Percentiles rank a stretch among this genome's conserved stretches.
Evolutionary conservation across 2,888 invertebrate species (phyloP).

Genomic region (Philaethria dido): DNA sequence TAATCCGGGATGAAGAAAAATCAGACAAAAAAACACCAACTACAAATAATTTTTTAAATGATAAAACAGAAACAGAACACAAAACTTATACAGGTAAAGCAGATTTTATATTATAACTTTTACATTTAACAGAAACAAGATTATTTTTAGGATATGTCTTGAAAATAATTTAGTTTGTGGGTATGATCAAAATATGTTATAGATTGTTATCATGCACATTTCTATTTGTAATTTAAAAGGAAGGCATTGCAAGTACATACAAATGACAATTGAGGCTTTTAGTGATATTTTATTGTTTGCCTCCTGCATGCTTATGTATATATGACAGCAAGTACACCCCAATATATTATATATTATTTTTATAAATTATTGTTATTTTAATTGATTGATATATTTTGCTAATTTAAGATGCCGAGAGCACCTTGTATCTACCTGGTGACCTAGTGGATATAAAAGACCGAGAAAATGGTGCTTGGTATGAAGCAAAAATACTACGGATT

Average conservation of each 20-base stretch:
- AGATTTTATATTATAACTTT: background rate
- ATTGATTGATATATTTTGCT: slow-evolving; percentile 6
- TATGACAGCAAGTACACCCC: too few relatives aligned
- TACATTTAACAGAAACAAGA: background rate
- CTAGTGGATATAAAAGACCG: slow-evolving; percentile 86
- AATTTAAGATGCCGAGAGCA: slow-evolving; percentile 70
- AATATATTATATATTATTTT: background rate
- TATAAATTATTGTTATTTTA: background rate
- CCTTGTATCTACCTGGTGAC: slow-evolving; percentile 85
- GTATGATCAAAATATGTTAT: too few relatives aligned
- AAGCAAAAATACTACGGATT: slow-evolving; percentile 85
- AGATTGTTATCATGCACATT: too few relatives aligned
- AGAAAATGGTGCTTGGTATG: slow-evolving; percentile 89
- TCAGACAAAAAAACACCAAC: slow-evolving; percentile 38
- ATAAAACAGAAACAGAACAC: slow-evolving; percentile 17
- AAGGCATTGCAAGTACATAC: too few relatives aligned
- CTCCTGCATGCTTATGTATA: too few relatives aligned
- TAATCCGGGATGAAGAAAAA: slow-evolving; percentile 35
- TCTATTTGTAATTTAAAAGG: too few relatives aligned
- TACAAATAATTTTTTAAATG: slow-evolving; percentile 48
- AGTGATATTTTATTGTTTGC: too few relatives aligned
- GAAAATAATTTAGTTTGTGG: background rate
- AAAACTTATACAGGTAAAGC: slow-evolving; percentile 34
- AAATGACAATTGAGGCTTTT: too few relatives aligned
- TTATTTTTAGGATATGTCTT: background rate